Base-by-base conservation (phyloP, 2,888 invertebrate genomes). In the Alloplasta piceator region DNA sequence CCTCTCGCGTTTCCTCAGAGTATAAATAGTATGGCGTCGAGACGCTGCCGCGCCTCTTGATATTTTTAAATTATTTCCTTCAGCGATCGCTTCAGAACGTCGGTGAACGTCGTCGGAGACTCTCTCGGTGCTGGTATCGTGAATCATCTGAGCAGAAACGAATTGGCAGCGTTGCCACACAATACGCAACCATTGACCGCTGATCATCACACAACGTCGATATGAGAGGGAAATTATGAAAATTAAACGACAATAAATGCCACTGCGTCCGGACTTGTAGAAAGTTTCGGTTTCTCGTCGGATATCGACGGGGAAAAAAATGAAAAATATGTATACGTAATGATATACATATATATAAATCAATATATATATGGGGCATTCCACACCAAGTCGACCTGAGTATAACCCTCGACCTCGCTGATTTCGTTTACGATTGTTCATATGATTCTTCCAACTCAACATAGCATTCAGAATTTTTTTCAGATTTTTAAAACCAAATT, bases 71-170 rank as follows among this genome's bases (percentile, higher is more conserved):
- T 41, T 78, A 43, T 61, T 43, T 39, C 0, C 43, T 43, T 50
- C 87, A 93, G 93, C 80, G 93, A 93, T 87, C 93, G 93, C 71
- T 93, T 93, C 89, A 90, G 93, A 92, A 90, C 94, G 92, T 92
- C 94, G 91, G 88, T 95, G 60, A 96, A 96, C 88, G 96, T 96
- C 6, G 92, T 95, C 83, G 96, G 96, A 6, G 96, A 96, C 88
- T 94, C 95, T 0, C 92, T 95, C 52, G 96, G 96, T 1, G 95
- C 95, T 2, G 96, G 95, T 2, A 94, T 96, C 80, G 95, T 96
- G 7, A 93, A 94, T 82, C 93, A 94, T 85, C 88, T 95, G 79
- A 94, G 94, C 88, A 92, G 92, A 86, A 89, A 92, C 46, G 94
- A 94, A 76, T 87, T 94, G 60, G 89, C 91, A 16, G 87, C 91